Evolutionary conservation across 2,797 vertebrate species (phyloP), one percentile per base, ranked within the genome.

Genomic region (Epinephelus awoara): DNA sequence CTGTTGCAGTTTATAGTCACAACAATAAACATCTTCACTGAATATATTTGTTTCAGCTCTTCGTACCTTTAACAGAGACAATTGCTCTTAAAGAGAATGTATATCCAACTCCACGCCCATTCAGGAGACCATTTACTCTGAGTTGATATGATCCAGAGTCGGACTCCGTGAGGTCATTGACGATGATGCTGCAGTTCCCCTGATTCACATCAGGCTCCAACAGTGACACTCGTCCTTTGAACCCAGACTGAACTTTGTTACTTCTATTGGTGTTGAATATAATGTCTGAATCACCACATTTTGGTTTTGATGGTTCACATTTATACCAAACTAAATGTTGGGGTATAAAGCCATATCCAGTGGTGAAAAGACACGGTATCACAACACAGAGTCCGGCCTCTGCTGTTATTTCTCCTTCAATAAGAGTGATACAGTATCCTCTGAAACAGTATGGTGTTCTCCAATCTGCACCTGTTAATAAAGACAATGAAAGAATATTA

Each of bases 131-230:
- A 34, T 34, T 34, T 34, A 34, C 56, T 85, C 77, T 82, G 62
- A 89, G 17, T 14, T 69, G 77, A 83, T 91, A 92, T 6, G 12
- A 46, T 59, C 87, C 89, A 65, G 88, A 85, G 65, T 92, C 89
- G 2, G 2, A 40, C 38, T 40, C 38, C 0, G 38, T 40, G 38
- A 40, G 38, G 38, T 40, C 38, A 40, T 8, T 40, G 38, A 40
- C 0, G 38, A 40, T 40, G 38, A 40, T 40, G 38, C 38, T 40
- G 38, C 38, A 40, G 38, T 40, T 40, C 8, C 11, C 11, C 10
- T 40, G 10, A 40, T 0, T 11, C 38, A 40, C 1, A 11, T 40
- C 8, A 40, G 38, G 38, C 38, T 40, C 8, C 38, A 40, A 11
- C 10, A 40, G 38, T 40, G 38, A 9, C 10, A 40, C 38, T 40